Evolutionary conservation across 2,797 vertebrate genomes (phyloP).

Genomic region (Crypturellus tataupa): DNA sequence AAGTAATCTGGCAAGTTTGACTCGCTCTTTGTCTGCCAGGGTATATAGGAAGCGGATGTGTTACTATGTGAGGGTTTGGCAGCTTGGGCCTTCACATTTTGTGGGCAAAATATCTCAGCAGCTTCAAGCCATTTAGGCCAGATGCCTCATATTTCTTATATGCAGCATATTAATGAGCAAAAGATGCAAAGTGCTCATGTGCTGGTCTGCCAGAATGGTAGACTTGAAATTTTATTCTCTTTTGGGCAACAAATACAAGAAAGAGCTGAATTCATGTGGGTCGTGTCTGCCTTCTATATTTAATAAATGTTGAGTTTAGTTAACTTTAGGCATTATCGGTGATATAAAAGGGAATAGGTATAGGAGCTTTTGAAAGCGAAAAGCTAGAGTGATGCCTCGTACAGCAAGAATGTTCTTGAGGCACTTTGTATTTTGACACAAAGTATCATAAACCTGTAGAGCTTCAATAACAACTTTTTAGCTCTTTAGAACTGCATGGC

Average conservation of each 20-base stretch:
- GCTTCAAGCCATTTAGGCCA: background rate
- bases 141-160: background rate
- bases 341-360: background rate
- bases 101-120: background rate
- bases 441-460: background rate
- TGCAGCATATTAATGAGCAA: background rate
- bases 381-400: background rate
- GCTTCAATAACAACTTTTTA: background rate
- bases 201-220: background rate
- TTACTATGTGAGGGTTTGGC: conserved; percentile 45
- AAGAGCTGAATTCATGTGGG: background rate
- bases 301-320: background rate
- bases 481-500: background rate
- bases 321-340: background rate
- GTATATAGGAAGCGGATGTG: conserved; percentile 16
- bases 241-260: background rate
- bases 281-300: background rate
- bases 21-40: conserved; percentile 14
- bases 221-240: background rate
- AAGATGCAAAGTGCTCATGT: background rate
- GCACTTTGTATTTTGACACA: background rate
- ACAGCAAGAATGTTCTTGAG: background rate
- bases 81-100: conserved; percentile 11
- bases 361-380: background rate
- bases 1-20: conserved; percentile 34